phyloP scores from a whole-genome alignment of 92 coral and sea anemone species.

The Ricordea florida region DNA sequence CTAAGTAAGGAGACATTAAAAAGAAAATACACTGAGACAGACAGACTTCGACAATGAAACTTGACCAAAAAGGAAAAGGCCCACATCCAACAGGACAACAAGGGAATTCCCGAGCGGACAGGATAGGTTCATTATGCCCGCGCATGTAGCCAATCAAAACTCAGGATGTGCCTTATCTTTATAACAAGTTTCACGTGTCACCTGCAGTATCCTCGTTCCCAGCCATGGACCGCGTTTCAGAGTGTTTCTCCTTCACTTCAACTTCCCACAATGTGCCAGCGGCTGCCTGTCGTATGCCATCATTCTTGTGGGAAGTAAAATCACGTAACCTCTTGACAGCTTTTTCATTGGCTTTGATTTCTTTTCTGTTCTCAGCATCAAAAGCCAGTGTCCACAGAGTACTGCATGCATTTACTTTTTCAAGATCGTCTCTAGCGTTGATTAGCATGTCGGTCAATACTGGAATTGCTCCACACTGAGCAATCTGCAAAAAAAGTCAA shows the following conservation, averaged over 20 bases:
- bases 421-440: conserved; percentile 55
- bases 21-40: too few relatives aligned
- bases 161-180: too few relatives aligned
- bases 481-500: conserved; percentile 48
- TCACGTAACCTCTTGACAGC: conserved; percentile 46
- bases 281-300: conserved; percentile 55
- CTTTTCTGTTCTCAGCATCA: conserved; percentile 60
- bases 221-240: conserved; percentile 7
- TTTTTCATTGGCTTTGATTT: conserved; percentile 20
- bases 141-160: too few relatives aligned
- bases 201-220: not conserved
- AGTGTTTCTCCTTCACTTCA: conserved; percentile 55
- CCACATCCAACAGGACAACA: too few relatives aligned
- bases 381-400: conserved; percentile 81
- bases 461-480: conserved; percentile 69
- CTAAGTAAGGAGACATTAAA: too few relatives aligned
- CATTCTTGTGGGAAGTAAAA: conserved; percentile 28
- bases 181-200: too few relatives aligned
- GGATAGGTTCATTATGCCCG: too few relatives aligned
- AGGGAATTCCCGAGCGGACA: too few relatives aligned
- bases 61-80: too few relatives aligned
- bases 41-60: too few relatives aligned
- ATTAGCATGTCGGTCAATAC: conserved; percentile 58
- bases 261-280: conserved; percentile 86
- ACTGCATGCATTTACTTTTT: conserved; percentile 34